Conservation (phyloP, 2,797 vertebrate genomes). For the Threskiornis aethiopicus region DNA sequence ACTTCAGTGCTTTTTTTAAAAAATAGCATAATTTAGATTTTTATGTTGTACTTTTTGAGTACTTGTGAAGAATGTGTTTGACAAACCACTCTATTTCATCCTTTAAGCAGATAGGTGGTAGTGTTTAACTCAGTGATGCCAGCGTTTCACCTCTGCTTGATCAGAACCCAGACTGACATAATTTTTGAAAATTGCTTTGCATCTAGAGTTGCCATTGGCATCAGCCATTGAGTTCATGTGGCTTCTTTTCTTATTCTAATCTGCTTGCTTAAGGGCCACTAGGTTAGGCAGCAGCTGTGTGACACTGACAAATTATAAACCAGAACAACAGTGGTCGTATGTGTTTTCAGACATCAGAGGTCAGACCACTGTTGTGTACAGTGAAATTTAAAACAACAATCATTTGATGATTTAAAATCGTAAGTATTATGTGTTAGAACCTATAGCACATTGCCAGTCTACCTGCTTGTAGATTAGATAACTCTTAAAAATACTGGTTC, state of each 20-base stretch:
- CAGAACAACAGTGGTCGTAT: accelerated
- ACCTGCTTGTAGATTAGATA: background rate
- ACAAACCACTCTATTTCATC: background rate
- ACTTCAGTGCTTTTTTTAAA: background rate
- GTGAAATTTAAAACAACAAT: background rate
- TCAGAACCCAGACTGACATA: background rate
- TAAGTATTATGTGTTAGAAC: background rate
- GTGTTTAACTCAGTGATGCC: background rate
- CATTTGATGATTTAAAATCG: background rate
- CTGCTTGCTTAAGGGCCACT: background rate
- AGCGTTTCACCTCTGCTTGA: background rate
- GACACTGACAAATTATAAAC: background rate
- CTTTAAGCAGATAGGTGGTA: background rate
- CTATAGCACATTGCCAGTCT: background rate
- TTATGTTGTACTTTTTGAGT: background rate
- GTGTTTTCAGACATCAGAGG: background rate
- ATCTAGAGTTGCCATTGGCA: background rate
- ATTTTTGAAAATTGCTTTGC: background rate
- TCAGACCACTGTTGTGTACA: background rate
- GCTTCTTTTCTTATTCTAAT: background rate
- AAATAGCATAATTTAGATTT: background rate
- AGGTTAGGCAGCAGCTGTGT: background rate
- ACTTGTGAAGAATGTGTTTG: background rate
- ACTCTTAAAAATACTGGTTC: background rate
- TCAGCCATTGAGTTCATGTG: background rate